Percentiles rank a stretch among this genome's conserved stretches.
Conservation (phyloP, 2,113 vertebrate genomes). For the Atherinomorus stipes region DNA sequence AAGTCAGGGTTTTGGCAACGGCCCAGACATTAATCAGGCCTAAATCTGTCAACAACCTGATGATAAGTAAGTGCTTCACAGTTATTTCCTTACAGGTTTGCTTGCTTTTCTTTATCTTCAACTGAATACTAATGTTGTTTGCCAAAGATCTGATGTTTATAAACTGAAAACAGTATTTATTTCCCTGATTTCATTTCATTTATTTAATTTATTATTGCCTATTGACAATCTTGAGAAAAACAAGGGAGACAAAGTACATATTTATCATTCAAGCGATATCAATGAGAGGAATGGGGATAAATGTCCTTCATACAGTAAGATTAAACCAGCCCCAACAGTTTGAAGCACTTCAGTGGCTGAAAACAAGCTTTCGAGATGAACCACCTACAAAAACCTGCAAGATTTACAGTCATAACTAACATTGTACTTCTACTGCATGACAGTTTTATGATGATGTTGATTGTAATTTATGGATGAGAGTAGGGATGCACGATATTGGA, state of each 20-base stretch:
- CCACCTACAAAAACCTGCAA: neutral
- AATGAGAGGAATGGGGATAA: neutral
- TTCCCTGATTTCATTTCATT: no score
- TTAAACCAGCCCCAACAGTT: neutral
- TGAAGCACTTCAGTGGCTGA: slow-evolving; percentile 8
- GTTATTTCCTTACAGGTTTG: slow-evolving; percentile 14
- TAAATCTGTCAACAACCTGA: neutral
- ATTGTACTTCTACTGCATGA: neutral
- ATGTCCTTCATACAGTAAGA: neutral
- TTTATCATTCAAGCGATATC: neutral
- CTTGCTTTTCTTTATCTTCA: neutral
- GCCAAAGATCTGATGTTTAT: slow-evolving; percentile 26
- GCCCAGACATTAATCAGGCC: neutral
- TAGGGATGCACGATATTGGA: no score
- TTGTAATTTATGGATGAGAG: neutral
- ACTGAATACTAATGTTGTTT: slow-evolving; percentile 23
- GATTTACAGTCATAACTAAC: neutral
- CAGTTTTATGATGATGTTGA: slow-evolving; percentile 28
- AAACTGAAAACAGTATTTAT: slow-evolving; percentile 7
- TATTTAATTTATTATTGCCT: no score
- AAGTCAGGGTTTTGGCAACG: slow-evolving; percentile 6
- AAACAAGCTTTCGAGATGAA: neutral
- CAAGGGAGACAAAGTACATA: neutral
- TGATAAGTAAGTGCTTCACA: neutral
- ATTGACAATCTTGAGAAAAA: slow-evolving; percentile 28